Evolutionary conservation across 2,888 invertebrate genomes (phyloP), one percentile per base, ranked within the genome.

Genomic region (Hedychridium roseum): DNA sequence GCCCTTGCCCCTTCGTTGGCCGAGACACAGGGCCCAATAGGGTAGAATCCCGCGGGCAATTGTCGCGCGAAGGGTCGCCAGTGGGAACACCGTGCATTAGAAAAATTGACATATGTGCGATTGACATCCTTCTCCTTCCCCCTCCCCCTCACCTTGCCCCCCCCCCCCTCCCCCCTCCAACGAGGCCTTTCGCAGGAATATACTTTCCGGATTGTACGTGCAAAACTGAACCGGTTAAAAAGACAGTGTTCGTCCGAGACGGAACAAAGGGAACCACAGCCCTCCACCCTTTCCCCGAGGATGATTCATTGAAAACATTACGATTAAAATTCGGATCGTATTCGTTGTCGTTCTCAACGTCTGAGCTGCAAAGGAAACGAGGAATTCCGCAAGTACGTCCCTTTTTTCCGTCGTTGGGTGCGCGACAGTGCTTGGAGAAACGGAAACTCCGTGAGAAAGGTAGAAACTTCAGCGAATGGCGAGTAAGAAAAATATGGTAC

Each of bases 401-500:
- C n/a, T n/a, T n/a, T n/a, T n/a, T n/a, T n/a, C n/a, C n/a, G n/a
- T n/a, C n/a, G n/a, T n/a, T n/a, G n/a, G n/a, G n/a, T n/a, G n/a
- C n/a, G n/a, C n/a, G n/a, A n/a, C n/a, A n/a, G n/a, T n/a, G 26
- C 12, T 35, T 43, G 17, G 28, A 18, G 37, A 46, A 41, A 38
- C 43, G 44, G 28, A 37, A 28, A 28, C 42, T 36, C 41, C 41
- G 17, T 11, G 46, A 52, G 50, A 23, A 54, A 59, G 61, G 59
- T 59, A 62, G 53, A 60, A 57, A 57, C 48, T 20, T 36, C 48
- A 57, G 55, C 42, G 54, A 57, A 57, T 61, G 60, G 66, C 54
- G 65, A 61, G 63, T 66, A 70, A 66, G 69, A 70, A 70, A 69
- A 70, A 70, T 70, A 69, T 69, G 43, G 54, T 63, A 60, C 59